phyloP scores from a whole-genome alignment of 1,140 invertebrate genomes.

The Cherax quadricarinatus region DNA sequence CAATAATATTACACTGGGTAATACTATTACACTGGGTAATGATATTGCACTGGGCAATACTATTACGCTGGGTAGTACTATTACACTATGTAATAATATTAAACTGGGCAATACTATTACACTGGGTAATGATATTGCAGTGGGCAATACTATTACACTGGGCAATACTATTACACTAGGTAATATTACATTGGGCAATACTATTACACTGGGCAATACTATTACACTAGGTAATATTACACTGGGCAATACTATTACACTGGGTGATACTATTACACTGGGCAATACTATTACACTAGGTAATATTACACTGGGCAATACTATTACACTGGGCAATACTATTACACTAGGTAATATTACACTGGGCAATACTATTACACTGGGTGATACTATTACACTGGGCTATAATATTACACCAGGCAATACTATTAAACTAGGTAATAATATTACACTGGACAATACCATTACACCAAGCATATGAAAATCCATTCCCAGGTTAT shows the following conservation, averaged over 20 bases:
- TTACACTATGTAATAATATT: background rate
- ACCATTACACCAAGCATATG: background rate
- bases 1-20: background rate
- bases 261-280: background rate
- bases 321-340: background rate
- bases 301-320: background rate
- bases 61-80: background rate
- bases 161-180: background rate
- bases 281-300: background rate
- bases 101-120: background rate
- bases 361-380: background rate
- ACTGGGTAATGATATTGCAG: background rate
- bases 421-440: background rate
- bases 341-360: too few relatives aligned
- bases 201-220: background rate
- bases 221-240: background rate
- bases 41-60: background rate
- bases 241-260: background rate
- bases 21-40: background rate
- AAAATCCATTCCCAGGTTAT: background rate
- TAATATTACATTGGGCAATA: background rate
- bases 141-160: background rate
- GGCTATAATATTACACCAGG: too few relatives aligned
- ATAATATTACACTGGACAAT: background rate
- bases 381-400: too few relatives aligned